phyloP scores from a whole-genome alignment of 2,113 vertebrate genomes.

The Argyrosomus japonicus region DNA sequence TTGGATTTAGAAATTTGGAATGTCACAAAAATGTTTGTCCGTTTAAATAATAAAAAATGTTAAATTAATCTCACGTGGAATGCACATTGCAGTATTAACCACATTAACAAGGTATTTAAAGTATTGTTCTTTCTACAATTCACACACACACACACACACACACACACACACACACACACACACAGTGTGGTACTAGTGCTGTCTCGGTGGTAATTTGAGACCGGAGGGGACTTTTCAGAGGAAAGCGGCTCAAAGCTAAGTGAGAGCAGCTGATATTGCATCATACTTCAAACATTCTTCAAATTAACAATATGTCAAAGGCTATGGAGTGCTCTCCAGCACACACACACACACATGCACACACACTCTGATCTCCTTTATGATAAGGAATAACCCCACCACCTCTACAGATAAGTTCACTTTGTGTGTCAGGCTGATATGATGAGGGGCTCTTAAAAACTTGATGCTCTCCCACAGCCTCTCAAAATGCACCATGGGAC shows the following conservation, averaged over 20 bases:
- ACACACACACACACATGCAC: conserved; percentile 32
- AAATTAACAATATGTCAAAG: conserved; percentile 92
- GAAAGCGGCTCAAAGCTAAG: conserved; percentile 90
- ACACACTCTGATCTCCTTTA: conserved; percentile 45
- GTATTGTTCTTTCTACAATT: conserved; percentile 10
- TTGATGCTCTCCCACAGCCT: conserved; percentile 23
- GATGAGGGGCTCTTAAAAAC: conserved; percentile 28
- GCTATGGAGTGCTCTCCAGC: conserved; percentile 78
- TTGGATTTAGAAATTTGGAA: conserved; percentile 43
- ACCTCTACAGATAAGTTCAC: conserved; percentile 45
- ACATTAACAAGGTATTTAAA: conserved; percentile 54
- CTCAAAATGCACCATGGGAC: conserved; percentile 40
- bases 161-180: conserved; percentile 29
- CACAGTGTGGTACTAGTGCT: conserved; percentile 59
- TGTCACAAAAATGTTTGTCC: conserved; percentile 8
- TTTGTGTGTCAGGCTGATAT: conserved; percentile 34
- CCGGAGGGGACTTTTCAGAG: conserved; percentile 88
- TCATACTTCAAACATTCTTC: conserved; percentile 93
- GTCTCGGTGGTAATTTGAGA: conserved; percentile 88
- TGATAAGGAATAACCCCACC: conserved; percentile 59
- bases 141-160: conserved; percentile 31
- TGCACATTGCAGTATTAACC: conserved; percentile 28
- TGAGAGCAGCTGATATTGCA: conserved; percentile 93
- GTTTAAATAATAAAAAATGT: conserved; percentile 48
- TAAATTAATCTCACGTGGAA: conserved; percentile 10